phyloP scores from a whole-genome alignment of 2,888 invertebrate species.

The Pyrrhosoma nymphula region DNA sequence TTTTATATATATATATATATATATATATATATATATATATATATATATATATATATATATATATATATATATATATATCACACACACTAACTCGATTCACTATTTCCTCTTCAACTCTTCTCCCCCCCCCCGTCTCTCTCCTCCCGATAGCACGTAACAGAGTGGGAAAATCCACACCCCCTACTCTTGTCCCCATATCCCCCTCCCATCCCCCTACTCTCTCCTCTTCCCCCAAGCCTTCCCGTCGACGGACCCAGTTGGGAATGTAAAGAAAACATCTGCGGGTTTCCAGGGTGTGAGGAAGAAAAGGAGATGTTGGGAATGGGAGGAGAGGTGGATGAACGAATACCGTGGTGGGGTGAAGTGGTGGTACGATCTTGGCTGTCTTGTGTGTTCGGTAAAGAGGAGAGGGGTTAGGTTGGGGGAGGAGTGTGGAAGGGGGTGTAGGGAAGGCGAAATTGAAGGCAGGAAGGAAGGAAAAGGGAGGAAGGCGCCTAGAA shows the following conservation, averaged over 20 bases:
- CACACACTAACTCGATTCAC: neutral
- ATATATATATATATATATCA: too few relatives aligned
- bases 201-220: too few relatives aligned
- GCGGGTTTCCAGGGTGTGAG: constrained; percentile 17
- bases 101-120: neutral
- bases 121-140: too few relatives aligned
- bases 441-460: neutral
- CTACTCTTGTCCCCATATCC: neutral
- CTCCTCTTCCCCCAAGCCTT: neutral
- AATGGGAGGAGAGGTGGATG: neutral
- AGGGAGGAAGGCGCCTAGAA: neutral
- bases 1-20: neutral
- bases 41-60: too few relatives aligned
- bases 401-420: neutral
- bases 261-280: constrained; percentile 39
- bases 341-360: neutral
- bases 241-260: constrained; percentile 3
- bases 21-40: too few relatives aligned
- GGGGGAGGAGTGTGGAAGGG: neutral
- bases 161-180: constrained; percentile 30
- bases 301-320: neutral
- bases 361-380: neutral
- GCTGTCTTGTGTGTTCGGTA: neutral
- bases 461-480: constrained; percentile 20
- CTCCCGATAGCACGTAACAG: constrained; percentile 20